phyloP scores from a whole-genome alignment of 1,140 invertebrate genomes.

The Lasioglossum albipes region DNA sequence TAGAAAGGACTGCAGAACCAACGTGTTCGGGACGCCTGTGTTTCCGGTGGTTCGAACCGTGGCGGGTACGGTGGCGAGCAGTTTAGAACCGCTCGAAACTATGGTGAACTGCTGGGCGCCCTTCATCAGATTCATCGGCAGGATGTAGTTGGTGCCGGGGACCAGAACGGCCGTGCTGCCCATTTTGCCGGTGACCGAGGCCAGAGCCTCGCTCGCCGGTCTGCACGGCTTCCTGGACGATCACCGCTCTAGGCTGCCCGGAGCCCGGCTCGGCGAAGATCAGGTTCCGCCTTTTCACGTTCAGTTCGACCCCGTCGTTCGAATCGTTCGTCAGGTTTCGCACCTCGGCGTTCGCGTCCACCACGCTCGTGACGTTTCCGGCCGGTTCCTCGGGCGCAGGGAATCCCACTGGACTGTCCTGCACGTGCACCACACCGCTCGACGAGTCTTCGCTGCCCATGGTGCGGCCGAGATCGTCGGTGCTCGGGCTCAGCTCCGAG shows the following conservation, averaged over 20 bases:
- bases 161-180: slow-evolving; percentile 83
- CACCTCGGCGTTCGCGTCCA: slow-evolving; percentile 54
- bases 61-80: slow-evolving; percentile 83
- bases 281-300: slow-evolving; percentile 72
- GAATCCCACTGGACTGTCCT: slow-evolving; percentile 76
- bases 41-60: slow-evolving; percentile 76
- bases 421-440: slow-evolving; percentile 83
- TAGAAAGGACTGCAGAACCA: slow-evolving; percentile 81
- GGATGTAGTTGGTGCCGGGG: slow-evolving; percentile 84
- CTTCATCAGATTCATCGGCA: slow-evolving; percentile 86
- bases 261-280: slow-evolving; percentile 72
- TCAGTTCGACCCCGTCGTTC: slow-evolving; percentile 70
- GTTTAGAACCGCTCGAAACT: slow-evolving; percentile 85
- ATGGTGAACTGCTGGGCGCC: slow-evolving; percentile 86
- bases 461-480: slow-evolving; percentile 83
- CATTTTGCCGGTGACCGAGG: slow-evolving; percentile 77
- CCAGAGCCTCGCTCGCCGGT: slow-evolving; percentile 77
- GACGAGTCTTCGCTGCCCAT: slow-evolving; percentile 87
- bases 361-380: slow-evolving; percentile 19
- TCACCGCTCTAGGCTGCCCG: slow-evolving; percentile 76
- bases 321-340: slow-evolving; percentile 70
- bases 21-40: slow-evolving; percentile 76
- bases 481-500: slow-evolving; percentile 82
- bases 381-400: slow-evolving; percentile 71
- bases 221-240: slow-evolving; percentile 79